Base-by-base conservation (phyloP, 2,797 vertebrate species). In the Hemitrygon akajei region DNA sequence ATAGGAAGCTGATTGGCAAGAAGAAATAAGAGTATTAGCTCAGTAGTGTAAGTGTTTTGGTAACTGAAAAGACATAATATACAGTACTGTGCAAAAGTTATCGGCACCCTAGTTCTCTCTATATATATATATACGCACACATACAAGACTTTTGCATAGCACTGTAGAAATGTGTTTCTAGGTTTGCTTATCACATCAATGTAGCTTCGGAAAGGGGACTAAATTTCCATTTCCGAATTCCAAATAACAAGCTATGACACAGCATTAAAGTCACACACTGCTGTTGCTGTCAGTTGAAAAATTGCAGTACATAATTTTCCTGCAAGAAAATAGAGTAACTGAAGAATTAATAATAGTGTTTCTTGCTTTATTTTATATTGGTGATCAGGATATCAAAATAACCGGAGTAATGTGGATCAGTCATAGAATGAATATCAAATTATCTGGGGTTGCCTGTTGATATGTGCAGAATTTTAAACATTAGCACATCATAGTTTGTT, bases 351-450 rank as follows among this genome's bases (percentile, higher is more conserved):
- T 34, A 66, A 66, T 22, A 10, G 18, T 89, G 18, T 34, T 10
- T 69, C 22, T 22, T 22, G 18, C 20, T 69, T 34, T 37, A 69
- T 69, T 37, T 69, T 37, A 37, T n/a, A 37, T 7, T 30, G n/a
- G 14, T 87, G 84, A 66, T 66, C 60, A 34, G 60, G 16, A 9
- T 66, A 22, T 69, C 7, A 69, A 69, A 69, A 89, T 37, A 66
- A 37, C 7, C n/a, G 11, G n/a, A 89, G 18, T 22, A 89, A 60
- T 86, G 25, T 30, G 20, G 56, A 66, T 14, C 86, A 89, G 30
- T 89, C 60, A 89, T 22, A 20, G 86, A 89, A 66, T 34, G 86
- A 66, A 66, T 66, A 89, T 89, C 86, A 89, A 89, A 66, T 89
- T 66, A 89, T 69, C 66, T 22, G 10, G n/a, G 4, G 0, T 22